These are phyloP conservation scores for Vanessa cardui DNA, from an alignment of 2,888 invertebrate genomes.

Conservation along the genomic window DNA sequence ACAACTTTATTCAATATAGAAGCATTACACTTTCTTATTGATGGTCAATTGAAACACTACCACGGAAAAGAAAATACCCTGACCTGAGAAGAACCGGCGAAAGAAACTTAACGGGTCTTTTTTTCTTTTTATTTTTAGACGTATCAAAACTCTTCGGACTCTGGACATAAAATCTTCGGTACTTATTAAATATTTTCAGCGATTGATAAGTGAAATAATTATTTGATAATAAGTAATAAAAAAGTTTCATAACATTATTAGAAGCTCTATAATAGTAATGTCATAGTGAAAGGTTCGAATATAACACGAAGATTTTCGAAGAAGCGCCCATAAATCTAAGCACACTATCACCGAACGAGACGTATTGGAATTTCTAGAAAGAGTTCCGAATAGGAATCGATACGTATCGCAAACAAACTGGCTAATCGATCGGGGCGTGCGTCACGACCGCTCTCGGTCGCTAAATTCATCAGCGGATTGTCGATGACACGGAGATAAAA, in stretches of 20 bases:
- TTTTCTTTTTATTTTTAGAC: too few species aligned
- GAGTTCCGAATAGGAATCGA: slow-evolving; percentile 25
- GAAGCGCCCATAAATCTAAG: neutral
- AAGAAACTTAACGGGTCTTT: too few species aligned
- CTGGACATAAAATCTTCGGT: too few species aligned
- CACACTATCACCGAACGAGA: neutral
- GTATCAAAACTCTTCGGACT: too few species aligned
- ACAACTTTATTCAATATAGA: too few species aligned
- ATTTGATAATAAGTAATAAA: too few species aligned
- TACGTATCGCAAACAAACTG: slow-evolving; percentile 29
- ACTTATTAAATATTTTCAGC: neutral
- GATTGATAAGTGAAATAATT: too few species aligned
- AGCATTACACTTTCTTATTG: too few species aligned
- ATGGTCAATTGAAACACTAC: too few species aligned
- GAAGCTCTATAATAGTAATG: neutral
- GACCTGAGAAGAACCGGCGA: too few species aligned
- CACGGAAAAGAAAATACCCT: too few species aligned
- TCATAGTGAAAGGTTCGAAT: neutral
- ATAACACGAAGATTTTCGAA: slow-evolving; percentile 1
- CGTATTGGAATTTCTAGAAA: slow-evolving; percentile 25
- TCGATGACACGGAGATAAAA: slow-evolving; percentile 37
- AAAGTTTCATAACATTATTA: too few species aligned
- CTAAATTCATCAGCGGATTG: slow-evolving; percentile 28
- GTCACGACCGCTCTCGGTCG: slow-evolving; percentile 35
- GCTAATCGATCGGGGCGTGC: slow-evolving; percentile 35